Percentiles rank a stretch among this genome's conserved stretches.
Conservation (phyloP, 2,113 vertebrate species). For the Mustela nigripes region DNA sequence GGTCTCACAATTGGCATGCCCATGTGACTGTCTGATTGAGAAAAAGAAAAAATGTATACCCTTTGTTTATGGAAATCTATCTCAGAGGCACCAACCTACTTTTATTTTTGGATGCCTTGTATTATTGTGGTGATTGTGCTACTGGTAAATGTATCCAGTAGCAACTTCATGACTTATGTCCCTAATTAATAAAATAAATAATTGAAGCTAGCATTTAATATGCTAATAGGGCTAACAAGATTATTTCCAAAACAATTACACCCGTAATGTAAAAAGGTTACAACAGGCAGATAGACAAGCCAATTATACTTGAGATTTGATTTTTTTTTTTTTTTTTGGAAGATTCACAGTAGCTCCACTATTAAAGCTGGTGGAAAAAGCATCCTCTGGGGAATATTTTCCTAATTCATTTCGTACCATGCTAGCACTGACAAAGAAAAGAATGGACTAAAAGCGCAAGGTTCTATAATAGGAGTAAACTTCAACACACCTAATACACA, state of each 20-base stretch:
- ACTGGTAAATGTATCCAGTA: neutral
- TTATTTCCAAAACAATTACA: constrained; percentile 55
- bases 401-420: constrained; percentile 31
- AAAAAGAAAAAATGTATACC: neutral
- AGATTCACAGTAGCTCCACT: constrained; percentile 25
- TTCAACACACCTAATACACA: constrained; percentile 52
- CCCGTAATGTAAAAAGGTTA: constrained; percentile 38
- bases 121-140: neutral
- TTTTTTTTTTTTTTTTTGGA: constrained; percentile 61
- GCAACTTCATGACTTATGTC: constrained; percentile 44
- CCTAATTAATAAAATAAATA: constrained; percentile 57
- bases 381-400: constrained; percentile 25
- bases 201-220: constrained; percentile 56
- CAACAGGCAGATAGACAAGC: constrained; percentile 30
- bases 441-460: neutral
- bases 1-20: neutral
- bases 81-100: constrained; percentile 21
- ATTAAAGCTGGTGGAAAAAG: constrained; percentile 48
- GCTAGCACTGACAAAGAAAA: neutral
- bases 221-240: constrained; percentile 38
- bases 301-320: constrained; percentile 59
- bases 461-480: constrained; percentile 48
- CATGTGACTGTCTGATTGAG: neutral
- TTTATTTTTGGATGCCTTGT: constrained; percentile 64
- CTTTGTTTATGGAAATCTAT: constrained; percentile 55